Evolutionary conservation across 2,888 invertebrate genomes (phyloP), one percentile per base, ranked within the genome.

Genomic region (Drosophila nigritarsus): DNA sequence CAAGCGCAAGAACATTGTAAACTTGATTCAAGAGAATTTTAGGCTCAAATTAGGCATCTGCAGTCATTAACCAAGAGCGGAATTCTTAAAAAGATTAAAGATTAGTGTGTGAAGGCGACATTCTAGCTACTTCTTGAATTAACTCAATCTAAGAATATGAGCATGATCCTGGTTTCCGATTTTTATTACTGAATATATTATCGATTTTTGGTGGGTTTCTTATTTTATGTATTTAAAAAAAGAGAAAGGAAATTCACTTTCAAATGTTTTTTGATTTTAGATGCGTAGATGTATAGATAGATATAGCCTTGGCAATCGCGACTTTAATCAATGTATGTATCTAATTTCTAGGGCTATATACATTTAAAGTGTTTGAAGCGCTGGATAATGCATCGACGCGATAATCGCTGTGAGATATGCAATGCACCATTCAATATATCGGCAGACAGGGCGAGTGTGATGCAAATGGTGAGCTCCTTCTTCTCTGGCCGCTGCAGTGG

Each of bases 361-460:
- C 93, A 93, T 65, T 27, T 92, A 48, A 87, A 89, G 59, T 93
- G 93, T 53, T 71, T 93, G 20, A 91, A 89, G 48, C 87, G 89
- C 53, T 93, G 93, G 93, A 91, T 93, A 49, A 80, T 91, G 70
- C 91, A 91, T 40, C 77, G 88, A 0, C 87, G 90, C 2, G 82
- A 90, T 18, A 90, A 88, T 71, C 88, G 82, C 7, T 93, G 93
- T 58, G 93, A 93, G 80, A 87, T 93, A 32, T 93, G 93, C 65
- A 68, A 91, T 62, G 64, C 83, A 11, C 50, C 67, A 1, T 92
- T 83, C 24, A 72, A 87, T 20, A 74, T 92, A n/a, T 72, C 83
- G 0, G 73, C 78, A 3, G 91, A 92, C 24, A 88, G 90, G 20
- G 61, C 83, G 29, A 90, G 86, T 24, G 59, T 92, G 2, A 65